Evolutionary conservation across 2,797 vertebrate species (phyloP).

Genomic region (Spinus olivaceus): DNA sequence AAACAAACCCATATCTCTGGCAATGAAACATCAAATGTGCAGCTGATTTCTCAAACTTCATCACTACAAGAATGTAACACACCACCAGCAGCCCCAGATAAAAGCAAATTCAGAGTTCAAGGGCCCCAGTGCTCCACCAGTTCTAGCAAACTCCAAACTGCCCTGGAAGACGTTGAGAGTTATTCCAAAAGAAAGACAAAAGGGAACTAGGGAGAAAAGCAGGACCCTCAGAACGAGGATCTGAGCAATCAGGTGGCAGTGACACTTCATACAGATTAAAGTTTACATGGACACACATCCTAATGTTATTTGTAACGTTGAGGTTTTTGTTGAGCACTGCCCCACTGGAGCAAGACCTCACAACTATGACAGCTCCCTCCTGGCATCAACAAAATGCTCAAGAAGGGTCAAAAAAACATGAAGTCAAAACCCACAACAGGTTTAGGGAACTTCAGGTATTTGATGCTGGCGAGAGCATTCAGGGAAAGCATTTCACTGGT

Average conservation of each 20-base stretch:
- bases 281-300: neutral
- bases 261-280: neutral
- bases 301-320: accelerated
- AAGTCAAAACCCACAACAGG: neutral
- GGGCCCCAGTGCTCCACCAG: neutral
- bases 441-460: neutral
- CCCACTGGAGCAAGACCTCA: neutral
- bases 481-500: neutral
- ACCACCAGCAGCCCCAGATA: neutral
- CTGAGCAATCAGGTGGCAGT: neutral
- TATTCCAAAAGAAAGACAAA: neutral
- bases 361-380: neutral
- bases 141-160: neutral
- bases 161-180: neutral
- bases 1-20: neutral
- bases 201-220: neutral
- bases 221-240: neutral
- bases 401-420: accelerated
- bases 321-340: neutral
- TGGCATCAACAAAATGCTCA: neutral
- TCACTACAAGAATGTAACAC: neutral
- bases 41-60: neutral
- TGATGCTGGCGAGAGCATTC: accelerated
- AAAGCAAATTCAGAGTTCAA: neutral
- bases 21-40: neutral